These are phyloP conservation scores for Phymorhynchus buccinoides DNA, from an alignment of 1,140 invertebrate species.

Conservation along the genomic window DNA sequence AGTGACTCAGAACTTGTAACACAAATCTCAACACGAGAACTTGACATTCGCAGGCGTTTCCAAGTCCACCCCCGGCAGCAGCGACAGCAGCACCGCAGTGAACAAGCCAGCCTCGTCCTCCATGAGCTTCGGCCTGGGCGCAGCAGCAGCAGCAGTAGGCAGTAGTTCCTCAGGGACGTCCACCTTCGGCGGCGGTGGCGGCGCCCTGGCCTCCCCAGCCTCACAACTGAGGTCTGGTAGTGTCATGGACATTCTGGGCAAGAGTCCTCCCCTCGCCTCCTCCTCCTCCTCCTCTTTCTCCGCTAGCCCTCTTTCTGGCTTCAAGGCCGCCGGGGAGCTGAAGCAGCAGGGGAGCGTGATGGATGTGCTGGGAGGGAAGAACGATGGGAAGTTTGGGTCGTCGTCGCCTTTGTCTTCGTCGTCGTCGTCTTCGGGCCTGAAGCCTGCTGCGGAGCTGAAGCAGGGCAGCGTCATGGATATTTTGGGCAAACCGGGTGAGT, in stretches of 20 bases:
- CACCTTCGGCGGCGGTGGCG: not conserved
- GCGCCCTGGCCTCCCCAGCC: slow-evolving; percentile 43
- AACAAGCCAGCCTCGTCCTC: not conserved
- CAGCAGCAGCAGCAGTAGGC: no score
- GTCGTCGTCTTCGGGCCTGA: not conserved
- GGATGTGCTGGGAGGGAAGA: slow-evolving; percentile 63
- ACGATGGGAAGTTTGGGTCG: not conserved
- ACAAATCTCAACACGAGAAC: no score
- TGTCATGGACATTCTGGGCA: slow-evolving; percentile 69
- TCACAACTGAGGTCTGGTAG: slow-evolving; percentile 56
- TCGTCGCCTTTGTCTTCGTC: not conserved
- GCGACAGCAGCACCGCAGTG: not conserved
- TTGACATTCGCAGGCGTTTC: not conserved
- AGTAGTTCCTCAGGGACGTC: not conserved
- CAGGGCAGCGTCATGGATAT: slow-evolving; percentile 67
- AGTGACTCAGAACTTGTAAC: no score
- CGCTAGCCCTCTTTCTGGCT: no score
- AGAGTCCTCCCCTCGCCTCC: not conserved
- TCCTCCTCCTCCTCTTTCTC: no score
- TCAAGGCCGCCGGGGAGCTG: slow-evolving; percentile 49
- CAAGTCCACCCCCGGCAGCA: not conserved
- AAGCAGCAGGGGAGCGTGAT: slow-evolving; percentile 65
- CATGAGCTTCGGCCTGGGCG: not conserved
- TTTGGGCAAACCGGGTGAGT: slow-evolving; percentile 66
- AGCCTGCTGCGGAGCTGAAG: slow-evolving; percentile 53